Base-by-base conservation (phyloP, 2,888 invertebrate genomes). In the Cetonia aurata region DNA sequence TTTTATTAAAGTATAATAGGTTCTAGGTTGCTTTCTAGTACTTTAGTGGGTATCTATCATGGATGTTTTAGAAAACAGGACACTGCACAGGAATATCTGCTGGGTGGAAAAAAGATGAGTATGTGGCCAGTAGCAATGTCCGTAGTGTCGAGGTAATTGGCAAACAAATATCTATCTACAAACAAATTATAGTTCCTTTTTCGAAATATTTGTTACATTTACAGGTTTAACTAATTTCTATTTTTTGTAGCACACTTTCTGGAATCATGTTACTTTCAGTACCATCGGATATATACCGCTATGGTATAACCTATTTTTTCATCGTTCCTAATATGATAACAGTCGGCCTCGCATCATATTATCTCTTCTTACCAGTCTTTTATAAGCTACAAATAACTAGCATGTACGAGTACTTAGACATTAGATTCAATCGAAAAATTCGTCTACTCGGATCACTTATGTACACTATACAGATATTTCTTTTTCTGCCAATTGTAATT, bases 211-310 rank as follows among this genome's bases (percentile, higher is more conserved):
- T 12, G 1, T 15, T 48, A 1, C 44, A 10, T 44, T 13, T 48
- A 37, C 8, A 3, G 13, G n/a, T n/a, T 10, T n/a, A 17, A 10
- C 1, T 3, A 25, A 37, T 48, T 53, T 53, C 10, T 53, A 8
- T 53, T 12, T 3, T 17, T 70, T 70, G 46, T 1, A 92, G 92
- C 78, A 91, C 92, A 74, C 84, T 92, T 76, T 93, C 93, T 3
- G 93, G 92, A 44, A 89, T 93, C 55, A 92, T 92, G 0, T 83
- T 93, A 8, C 86, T 93, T 8, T 93, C 92, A 0, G 88, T 92
- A 9, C 93, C 93, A 0, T 89, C 92, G 0, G 93, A 93, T 79
- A 89, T 92, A 74, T 93, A 93, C 79, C 85, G 88, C 25, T 89
- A 89, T 79, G 93, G 93, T 3, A 90, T 90, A 0, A 89, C 90